phyloP scores from a whole-genome alignment of 2,888 invertebrate species.

The Prosapia bicincta region DNA sequence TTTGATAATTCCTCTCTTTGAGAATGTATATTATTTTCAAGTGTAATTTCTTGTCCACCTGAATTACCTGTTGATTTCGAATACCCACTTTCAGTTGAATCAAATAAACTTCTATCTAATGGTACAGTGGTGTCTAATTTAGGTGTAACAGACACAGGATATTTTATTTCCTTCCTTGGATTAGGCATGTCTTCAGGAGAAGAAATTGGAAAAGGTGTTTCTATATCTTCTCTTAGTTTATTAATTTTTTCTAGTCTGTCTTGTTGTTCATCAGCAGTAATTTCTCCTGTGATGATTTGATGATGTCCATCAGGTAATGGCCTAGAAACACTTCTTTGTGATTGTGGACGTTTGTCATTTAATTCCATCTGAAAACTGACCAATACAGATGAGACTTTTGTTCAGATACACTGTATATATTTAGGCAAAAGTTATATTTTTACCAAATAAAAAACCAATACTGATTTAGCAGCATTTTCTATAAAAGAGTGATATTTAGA shows the following conservation, averaged over 20 bases:
- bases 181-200: not conserved
- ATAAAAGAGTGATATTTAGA: too few relatives aligned
- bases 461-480: not conserved
- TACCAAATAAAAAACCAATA: too few relatives aligned
- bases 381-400: not conserved
- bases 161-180: not conserved
- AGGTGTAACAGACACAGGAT: not conserved
- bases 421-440: not conserved
- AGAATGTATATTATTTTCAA: too few relatives aligned
- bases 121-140: not conserved
- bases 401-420: not conserved
- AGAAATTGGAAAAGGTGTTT: not conserved
- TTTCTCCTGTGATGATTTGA: not conserved
- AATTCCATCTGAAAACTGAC: constrained; percentile 23
- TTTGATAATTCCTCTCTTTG: not conserved
- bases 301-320: not conserved
- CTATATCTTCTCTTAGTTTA: not conserved
- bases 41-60: too few relatives aligned
- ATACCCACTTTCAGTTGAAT: too few relatives aligned
- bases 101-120: too few relatives aligned
- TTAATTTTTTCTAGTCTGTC: not conserved
- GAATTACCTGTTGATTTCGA: too few relatives aligned
- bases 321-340: constrained; percentile 3
- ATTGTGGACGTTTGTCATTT: not conserved
- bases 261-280: not conserved